Percentiles rank a stretch among this genome's conserved stretches.
These are phyloP conservation scores for Crocallis elinguaria DNA, from an alignment of 2,888 invertebrate genomes.

Conservation along the genomic window DNA sequence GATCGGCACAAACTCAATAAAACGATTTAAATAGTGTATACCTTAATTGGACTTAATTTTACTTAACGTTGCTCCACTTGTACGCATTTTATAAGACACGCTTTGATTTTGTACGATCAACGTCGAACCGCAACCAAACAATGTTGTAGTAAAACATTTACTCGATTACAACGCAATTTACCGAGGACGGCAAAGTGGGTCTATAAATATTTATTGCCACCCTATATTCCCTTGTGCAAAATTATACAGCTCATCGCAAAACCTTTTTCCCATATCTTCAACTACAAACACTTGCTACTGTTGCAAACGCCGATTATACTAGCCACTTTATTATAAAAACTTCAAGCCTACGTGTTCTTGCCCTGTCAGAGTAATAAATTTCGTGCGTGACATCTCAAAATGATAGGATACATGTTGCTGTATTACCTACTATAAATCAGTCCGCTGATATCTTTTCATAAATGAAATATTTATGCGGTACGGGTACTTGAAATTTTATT, in stretches of 20 bases:
- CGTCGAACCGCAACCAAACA: slow-evolving; percentile 26
- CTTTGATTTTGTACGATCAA: slow-evolving; percentile 15
- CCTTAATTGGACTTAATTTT: slow-evolving; percentile 72
- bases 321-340: slow-evolving; percentile 53
- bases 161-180: slow-evolving; percentile 79
- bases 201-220: slow-evolving; percentile 80
- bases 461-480: slow-evolving; percentile 37
- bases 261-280: slow-evolving; percentile 55
- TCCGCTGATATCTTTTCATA: slow-evolving; percentile 40
- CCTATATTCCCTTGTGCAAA: slow-evolving; percentile 57
- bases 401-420: slow-evolving; percentile 53
- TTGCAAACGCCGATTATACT: slow-evolving; percentile 50
- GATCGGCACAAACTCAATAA: slow-evolving; percentile 63
- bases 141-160: slow-evolving; percentile 66
- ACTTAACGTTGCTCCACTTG: slow-evolving; percentile 58
- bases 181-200: slow-evolving; percentile 68
- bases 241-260: slow-evolving; percentile 65
- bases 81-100: slow-evolving; percentile 20
- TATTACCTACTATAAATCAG: slow-evolving; percentile 53
- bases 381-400: slow-evolving; percentile 53
- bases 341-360: slow-evolving; percentile 40
- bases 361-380: slow-evolving; percentile 45
- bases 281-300: slow-evolving; percentile 61
- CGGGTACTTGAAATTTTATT: slow-evolving; percentile 30
- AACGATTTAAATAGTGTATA: slow-evolving; percentile 63